Evolutionary conservation across 2,888 invertebrate species (phyloP), one percentile per base, ranked within the genome.

Genomic region (Heliconius hortense): DNA sequence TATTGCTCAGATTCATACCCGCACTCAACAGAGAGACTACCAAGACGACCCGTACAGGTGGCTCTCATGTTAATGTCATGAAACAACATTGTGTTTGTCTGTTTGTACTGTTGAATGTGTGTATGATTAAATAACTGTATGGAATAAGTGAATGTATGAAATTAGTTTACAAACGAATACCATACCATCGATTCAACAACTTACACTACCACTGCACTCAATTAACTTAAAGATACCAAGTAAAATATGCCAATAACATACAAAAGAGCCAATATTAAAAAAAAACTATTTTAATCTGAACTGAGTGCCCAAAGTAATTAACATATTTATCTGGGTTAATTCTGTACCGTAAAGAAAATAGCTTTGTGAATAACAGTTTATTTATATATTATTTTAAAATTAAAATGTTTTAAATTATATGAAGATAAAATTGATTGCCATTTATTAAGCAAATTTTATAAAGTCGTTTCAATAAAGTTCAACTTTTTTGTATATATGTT

Each of bases 281-380:
- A 60, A 48, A 48, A 18, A 35, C 26, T 31, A 7, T 13, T 66
- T 64, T 66, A 66, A 66, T 66, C 64, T 15, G 64, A 24, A n/a
- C n/a, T 39, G 64, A 66, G 64, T 66, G 64, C 64, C 35, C 64
- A 66, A 24, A 39, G 35, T 66, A 66, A 66, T 66, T 66, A 66
- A 66, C 64, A 66, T 66, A 66, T 66, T 66, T 66, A 66, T 66
- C 64, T 66, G 64, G 39, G 39, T 66, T 66, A 66, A 24, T 66
- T 66, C 24, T n/a, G 63, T 66, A 39, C 39, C 35, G 24, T 66
- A 39, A 66, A 39, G 24, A 24, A 66, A 66, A 66, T 24, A 39
- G 39, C 64, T 39, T 24, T 66, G 18, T 31, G 31, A 63, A 63
- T 63, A 63, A 28, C 18, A 28, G 7, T 63, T 13, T 63, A 31